These are phyloP conservation scores for Philaethria dido DNA, from an alignment of 2,888 invertebrate species.

Conservation along the genomic window DNA sequence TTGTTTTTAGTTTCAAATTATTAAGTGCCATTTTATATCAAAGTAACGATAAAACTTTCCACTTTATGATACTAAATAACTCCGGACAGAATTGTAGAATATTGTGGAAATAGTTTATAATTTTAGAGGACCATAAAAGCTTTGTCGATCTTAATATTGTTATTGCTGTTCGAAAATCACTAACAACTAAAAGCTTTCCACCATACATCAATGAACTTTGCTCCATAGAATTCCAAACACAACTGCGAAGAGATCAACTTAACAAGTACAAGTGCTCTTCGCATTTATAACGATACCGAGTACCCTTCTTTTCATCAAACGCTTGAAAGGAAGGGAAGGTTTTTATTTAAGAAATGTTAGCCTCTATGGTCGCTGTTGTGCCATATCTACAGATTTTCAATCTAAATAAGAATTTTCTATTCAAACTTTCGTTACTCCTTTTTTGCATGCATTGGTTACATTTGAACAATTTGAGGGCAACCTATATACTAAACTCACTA, in stretches of 20 bases:
- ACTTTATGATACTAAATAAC: slow-evolving; percentile 18
- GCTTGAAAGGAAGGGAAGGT: slow-evolving; percentile 48
- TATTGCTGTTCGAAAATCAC: slow-evolving; percentile 66
- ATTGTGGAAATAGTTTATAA: slow-evolving; percentile 13
- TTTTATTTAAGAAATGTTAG: slow-evolving; percentile 59
- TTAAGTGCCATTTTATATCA: not conserved
- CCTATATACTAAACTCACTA: not conserved
- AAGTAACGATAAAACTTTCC: not conserved
- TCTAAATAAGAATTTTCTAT: slow-evolving; percentile 78
- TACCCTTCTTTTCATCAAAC: slow-evolving; percentile 42
- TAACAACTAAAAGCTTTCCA: slow-evolving; percentile 70
- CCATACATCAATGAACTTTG: slow-evolving; percentile 79
- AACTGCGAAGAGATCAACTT: slow-evolving; percentile 42
- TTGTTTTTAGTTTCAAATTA: not conserved
- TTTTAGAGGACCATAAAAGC: slow-evolving; percentile 16
- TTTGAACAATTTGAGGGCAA: not conserved
- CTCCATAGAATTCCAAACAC: slow-evolving; percentile 73
- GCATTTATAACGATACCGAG: slow-evolving; percentile 53
- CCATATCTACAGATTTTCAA: slow-evolving; percentile 73
- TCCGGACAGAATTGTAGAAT: not conserved
- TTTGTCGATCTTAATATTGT: slow-evolving; percentile 67
- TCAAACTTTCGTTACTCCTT: slow-evolving; percentile 76
- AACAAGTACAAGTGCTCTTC: slow-evolving; percentile 55
- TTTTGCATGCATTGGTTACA: slow-evolving; percentile 49
- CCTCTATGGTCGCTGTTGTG: slow-evolving; percentile 64